Conservation (phyloP, 2,888 invertebrate species). For the Herminia tarsipennalis region DNA sequence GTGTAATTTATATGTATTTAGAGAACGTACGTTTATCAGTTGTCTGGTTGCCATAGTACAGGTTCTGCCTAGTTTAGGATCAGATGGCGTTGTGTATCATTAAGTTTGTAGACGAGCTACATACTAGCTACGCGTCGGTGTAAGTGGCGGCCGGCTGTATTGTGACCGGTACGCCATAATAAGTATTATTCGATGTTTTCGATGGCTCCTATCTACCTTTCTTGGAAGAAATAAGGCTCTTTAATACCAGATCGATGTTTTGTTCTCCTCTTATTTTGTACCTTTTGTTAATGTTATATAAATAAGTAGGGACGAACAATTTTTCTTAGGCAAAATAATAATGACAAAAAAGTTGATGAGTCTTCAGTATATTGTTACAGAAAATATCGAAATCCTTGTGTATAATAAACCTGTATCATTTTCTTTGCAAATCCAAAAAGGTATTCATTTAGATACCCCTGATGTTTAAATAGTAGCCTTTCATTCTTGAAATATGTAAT, state of each 20-base stretch:
- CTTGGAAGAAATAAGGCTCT: constrained; percentile 56
- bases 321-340: constrained; percentile 41
- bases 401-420: constrained; percentile 17
- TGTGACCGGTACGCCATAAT: constrained; percentile 62
- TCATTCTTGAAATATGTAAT: neutral
- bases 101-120: neutral
- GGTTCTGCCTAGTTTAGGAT: too few relatives aligned
- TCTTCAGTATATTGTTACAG: constrained; percentile 27
- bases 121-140: constrained; percentile 39
- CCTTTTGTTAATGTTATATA: constrained; percentile 62
- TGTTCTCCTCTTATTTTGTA: constrained; percentile 52
- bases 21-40: too few relatives aligned
- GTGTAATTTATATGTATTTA: too few relatives aligned
- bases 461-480: neutral
- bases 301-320: constrained; percentile 42
- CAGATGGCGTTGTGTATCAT: too few relatives aligned
- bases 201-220: constrained; percentile 58
- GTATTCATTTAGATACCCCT: constrained; percentile 5
- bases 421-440: constrained; percentile 15
- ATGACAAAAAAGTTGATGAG: constrained; percentile 44
- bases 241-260: constrained; percentile 56
- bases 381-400: constrained; percentile 28
- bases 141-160: constrained; percentile 39
- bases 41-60: too few relatives aligned
- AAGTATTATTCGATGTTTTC: constrained; percentile 70